phyloP scores from a whole-genome alignment of 2,888 invertebrate genomes.

The Gordius sp. region DNA sequence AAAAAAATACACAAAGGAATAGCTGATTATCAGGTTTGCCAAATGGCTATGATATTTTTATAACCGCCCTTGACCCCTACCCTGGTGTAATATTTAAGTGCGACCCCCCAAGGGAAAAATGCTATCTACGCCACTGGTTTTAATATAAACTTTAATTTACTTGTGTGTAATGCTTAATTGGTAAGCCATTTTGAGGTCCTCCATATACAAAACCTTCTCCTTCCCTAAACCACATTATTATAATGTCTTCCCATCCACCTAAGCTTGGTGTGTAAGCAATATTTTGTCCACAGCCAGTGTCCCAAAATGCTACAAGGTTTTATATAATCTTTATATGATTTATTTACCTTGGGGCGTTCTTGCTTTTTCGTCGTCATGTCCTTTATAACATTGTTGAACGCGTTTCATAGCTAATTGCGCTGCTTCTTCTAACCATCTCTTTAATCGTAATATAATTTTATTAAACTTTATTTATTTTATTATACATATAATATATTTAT shows the following conservation, averaged over 20 bases:
- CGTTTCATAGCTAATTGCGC: background rate
- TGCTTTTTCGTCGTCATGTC: conserved; percentile 8
- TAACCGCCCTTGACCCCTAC: too few species aligned
- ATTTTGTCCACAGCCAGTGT: conserved; percentile 11
- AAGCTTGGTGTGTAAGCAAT: conserved; percentile 14
- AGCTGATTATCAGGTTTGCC: too few species aligned
- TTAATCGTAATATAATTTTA: background rate
- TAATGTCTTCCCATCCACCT: conserved; percentile 15
- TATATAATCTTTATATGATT: background rate
- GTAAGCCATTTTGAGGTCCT: conserved; percentile 1
- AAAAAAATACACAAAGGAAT: too few species aligned
- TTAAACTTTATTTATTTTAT: background rate
- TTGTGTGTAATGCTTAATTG: conserved; percentile 12
- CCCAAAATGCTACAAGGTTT: background rate
- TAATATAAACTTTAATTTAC: background rate
- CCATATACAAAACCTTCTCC: conserved; percentile 7
- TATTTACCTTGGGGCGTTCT: conserved; percentile 14
- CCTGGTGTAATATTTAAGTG: too few species aligned
- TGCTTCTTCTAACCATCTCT: conserved; percentile 16
- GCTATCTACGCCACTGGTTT: background rate
- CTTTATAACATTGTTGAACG: conserved; percentile 2
- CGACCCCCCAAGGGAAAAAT: too few species aligned
- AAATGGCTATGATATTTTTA: too few species aligned
- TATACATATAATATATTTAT: background rate
- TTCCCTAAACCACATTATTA: conserved; percentile 9